phyloP scores from a whole-genome alignment of 1,140 invertebrate genomes.

The Planococcus citri region DNA sequence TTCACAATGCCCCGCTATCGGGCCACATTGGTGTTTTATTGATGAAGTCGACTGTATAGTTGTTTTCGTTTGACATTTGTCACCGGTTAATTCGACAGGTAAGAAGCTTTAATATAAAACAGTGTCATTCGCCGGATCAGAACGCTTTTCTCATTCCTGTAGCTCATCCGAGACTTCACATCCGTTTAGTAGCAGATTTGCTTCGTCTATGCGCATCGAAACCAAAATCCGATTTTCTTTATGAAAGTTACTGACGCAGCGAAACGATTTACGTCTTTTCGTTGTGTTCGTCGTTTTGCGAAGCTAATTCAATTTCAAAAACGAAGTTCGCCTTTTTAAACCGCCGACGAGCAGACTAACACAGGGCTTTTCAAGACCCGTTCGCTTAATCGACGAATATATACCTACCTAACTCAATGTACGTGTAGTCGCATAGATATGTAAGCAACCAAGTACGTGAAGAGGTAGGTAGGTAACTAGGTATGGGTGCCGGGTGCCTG shows the following conservation, averaged over 20 bases:
- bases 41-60: background rate
- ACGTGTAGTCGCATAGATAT: no score
- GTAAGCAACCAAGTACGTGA: no score
- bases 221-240: background rate
- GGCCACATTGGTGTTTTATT: background rate
- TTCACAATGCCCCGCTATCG: background rate
- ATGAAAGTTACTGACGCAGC: background rate
- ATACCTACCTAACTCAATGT: no score
- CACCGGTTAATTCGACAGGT: slow-evolving; percentile 1
- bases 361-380: no score
- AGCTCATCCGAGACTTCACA: background rate
- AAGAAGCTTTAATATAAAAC: background rate
- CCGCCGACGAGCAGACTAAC: no score
- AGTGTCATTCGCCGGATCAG: background rate
- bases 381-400: no score
- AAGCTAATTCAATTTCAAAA: no score
- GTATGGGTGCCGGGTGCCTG: no score
- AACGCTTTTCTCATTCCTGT: background rate
- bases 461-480: no score
- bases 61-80: slow-evolving; percentile 7
- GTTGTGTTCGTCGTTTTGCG: no score
- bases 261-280: background rate
- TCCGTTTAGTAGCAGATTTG: background rate
- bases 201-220: background rate
- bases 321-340: no score